Evolutionary conservation across 1,140 invertebrate species (phyloP).

Genomic region (Brachionus plicatilis): DNA sequence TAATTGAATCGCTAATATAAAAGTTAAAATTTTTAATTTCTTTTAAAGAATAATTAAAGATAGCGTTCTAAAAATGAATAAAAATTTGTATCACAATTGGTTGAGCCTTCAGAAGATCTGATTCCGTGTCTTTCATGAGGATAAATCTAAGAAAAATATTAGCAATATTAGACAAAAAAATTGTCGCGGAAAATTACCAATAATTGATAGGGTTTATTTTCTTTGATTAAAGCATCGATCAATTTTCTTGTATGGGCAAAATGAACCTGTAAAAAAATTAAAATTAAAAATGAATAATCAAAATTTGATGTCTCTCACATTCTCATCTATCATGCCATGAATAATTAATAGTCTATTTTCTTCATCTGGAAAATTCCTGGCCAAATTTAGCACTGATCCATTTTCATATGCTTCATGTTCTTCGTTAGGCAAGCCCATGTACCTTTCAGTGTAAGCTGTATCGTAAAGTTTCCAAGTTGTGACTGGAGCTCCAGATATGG

Average conservation of each 20-base stretch:
- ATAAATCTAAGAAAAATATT: not conserved
- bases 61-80: constrained; percentile 40
- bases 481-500: constrained; percentile 91
- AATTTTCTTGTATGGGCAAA: constrained; percentile 88
- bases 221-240: constrained; percentile 73
- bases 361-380: constrained; percentile 50
- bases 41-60: not conserved
- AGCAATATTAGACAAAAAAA: not conserved
- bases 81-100: constrained; percentile 37
- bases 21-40: not conserved
- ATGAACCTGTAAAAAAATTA: constrained; percentile 59
- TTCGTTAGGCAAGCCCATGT: constrained; percentile 83
- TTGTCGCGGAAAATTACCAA: constrained; percentile 60
- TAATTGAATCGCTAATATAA: constrained; percentile 1
- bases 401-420: constrained; percentile 69
- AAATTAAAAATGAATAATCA: not conserved
- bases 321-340: constrained; percentile 96
- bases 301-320: constrained; percentile 62
- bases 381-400: constrained; percentile 48
- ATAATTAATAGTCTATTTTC: constrained; percentile 90
- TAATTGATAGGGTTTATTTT: constrained; percentile 83
- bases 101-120: constrained; percentile 7
- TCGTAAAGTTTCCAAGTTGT: constrained; percentile 86
- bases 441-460: constrained; percentile 87
- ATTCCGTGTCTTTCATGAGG: constrained; percentile 36